phyloP scores from a whole-genome alignment of 2,797 vertebrate species.

The Apogon hyalosoma region DNA sequence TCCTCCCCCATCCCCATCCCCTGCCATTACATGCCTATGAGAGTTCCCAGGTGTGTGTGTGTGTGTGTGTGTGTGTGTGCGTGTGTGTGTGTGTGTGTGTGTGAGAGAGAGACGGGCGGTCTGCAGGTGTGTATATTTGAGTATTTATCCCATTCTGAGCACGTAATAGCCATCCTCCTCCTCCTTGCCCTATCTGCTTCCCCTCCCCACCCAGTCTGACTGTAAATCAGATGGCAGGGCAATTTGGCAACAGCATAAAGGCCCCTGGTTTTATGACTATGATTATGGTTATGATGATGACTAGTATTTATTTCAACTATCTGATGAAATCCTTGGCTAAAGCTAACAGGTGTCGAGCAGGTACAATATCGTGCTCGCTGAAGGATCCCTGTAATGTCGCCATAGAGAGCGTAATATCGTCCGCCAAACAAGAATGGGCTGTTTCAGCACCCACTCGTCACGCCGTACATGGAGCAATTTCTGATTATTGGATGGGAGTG shows the following conservation, averaged over 20 bases:
- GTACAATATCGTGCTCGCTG: conserved; percentile 82
- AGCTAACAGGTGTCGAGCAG: conserved; percentile 85
- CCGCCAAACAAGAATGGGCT: conserved; percentile 74
- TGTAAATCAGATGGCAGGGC: conserved; percentile 83
- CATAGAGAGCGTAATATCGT: conserved; percentile 63
- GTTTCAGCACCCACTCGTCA: conserved; percentile 74
- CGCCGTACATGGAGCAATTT: conserved; percentile 71
- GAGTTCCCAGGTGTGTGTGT: conserved; percentile 75
- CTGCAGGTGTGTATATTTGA: conserved; percentile 74
- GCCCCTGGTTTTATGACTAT: conserved; percentile 79
- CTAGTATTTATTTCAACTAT: conserved; percentile 85
- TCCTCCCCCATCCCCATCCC: conserved; percentile 52
- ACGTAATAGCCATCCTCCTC: conserved; percentile 55
- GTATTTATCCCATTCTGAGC: conserved; percentile 65
- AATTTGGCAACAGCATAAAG: conserved; percentile 83
- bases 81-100: conserved; percentile 69
- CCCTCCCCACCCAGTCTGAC: conserved; percentile 55
- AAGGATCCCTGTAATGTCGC: conserved; percentile 82
- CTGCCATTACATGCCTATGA: conserved; percentile 56
- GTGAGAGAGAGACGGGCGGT: conserved; percentile 64
- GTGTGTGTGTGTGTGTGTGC: conserved; percentile 74
- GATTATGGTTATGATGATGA: conserved; percentile 87
- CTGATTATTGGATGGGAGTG: conserved; percentile 81
- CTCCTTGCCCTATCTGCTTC: conserved; percentile 54
- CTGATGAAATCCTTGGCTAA: conserved; percentile 82